Base-by-base conservation (phyloP, 2,113 vertebrate species). In the Pedionomus torquatus region DNA sequence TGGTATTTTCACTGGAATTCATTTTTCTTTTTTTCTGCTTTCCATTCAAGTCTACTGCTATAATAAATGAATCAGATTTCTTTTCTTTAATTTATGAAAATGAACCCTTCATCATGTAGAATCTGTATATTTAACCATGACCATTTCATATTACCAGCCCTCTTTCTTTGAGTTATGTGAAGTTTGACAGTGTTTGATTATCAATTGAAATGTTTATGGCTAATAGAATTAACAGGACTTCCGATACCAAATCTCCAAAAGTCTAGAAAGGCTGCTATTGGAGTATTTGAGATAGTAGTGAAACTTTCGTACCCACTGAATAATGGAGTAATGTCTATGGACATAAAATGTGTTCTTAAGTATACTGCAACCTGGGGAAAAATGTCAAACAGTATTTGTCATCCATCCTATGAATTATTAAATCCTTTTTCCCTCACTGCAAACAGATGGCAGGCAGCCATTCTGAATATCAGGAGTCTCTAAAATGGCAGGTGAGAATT, bases 341-440 rank as follows among this genome's bases (percentile, higher is more conserved):
- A 60, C 30, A 28, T 33, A 77, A 91, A 78, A 61, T 71, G 77
- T 81, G 89, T 92, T 86, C 18, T 44, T 44, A 82, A 64, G 25
- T 49, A 43, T 78, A 39, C 55, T 66, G 31, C 39, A 89, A 60
- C 58, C 28, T 55, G 37, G 60, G n/a, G 35, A 63, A 84, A 91
- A 87, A 87, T 75, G 57, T 90, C 84, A 93, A 77, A 49, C 23
- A 33, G 26, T 60, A n/a, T 75, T 95, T 84, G 44, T 85, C 61
- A 82, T 82, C 48, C 30, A 81, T 43, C 7, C 9, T 33, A 68
- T 96, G 74, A 93, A 87, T 94, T 97, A 95, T 82, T 91, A 82
- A 97, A 78, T 48, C 25, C 25, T 54, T 12, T 71, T 52, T 91
- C 39, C 18, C 25, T 89, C 9, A 49, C 21, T 71, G 69, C 41